Evolutionary conservation across 2,888 invertebrate genomes (phyloP), one percentile per base, ranked within the genome.

Genomic region (Andrena dorsata): DNA sequence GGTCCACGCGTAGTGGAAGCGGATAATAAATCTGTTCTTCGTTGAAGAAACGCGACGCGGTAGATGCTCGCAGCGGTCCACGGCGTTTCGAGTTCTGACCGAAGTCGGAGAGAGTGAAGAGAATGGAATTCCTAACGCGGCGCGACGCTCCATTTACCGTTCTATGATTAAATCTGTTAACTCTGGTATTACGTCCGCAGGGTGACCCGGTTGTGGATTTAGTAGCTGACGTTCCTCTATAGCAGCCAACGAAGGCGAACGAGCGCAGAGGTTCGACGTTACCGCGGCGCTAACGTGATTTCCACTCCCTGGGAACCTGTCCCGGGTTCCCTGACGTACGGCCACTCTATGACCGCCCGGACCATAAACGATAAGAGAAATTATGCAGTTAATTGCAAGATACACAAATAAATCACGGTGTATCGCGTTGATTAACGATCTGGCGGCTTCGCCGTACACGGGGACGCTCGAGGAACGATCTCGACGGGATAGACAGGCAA

Each of bases 91-190:
- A 65, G 49, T 53, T 56, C 35, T 13, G 26, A 68, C 49, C 70
- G 26, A 80, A 63, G 35, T 13, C 30, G 28, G 69, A 26, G 32
- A 73, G 65, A 70, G 28, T 56, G 53, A 70, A 56, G 74, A 72
- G 82, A 82, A 82, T 82, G 82, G 72, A 76, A 76, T 82, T 82
- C 73, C 65, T 73, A 69, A 76, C 30, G 56, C 23, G n/a, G 56
- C 77, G 73, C 74, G 77, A 65, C 65, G 83, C 83, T 82, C 83
- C 83, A 83, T 83, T 83, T 83, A 75, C 79, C 71, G 79, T 83
- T 83, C 83, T 83, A 83, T 77, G 83, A 79, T 83, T 83, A 83
- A 78, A 72, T 83, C 83, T 76, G 75, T 76, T 77, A 82, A 71
- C 68, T 68, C 56, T 74, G 71, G 61, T 75, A 72, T 82, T 77